Base-by-base conservation (phyloP, 1,140 invertebrate species). In the Papilio machaon region DNA sequence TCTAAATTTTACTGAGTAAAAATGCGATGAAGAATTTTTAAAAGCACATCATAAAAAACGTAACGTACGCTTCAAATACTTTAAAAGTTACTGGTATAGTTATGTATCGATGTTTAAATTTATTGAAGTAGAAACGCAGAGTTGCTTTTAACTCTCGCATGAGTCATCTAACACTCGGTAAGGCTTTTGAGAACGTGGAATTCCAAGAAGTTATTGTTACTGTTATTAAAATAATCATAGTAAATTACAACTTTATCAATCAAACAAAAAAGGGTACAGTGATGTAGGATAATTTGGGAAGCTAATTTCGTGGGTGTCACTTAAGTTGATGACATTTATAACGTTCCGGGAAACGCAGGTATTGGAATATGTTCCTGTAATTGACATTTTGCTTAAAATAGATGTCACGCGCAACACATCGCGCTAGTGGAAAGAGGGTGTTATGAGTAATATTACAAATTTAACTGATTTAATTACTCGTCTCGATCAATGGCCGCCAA, bases 301-400 rank as follows among this genome's bases (percentile, higher is more conserved):
- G 81, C 82, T 81, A 81, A 78, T 81, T 84, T 81, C 15, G 82
- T 80, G 60, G 60, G 58, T 82, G 82, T 82, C 82, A 82, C 58
- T 82, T 79, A n/a, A 58, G 17, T 58, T 58, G n/a, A 58, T 76
- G 73, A 70, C 82, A 79, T 83, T 88, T 86, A 82, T 43, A 43
- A 79, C 82, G 85, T 91, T 91, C 89, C 90, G 82, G 90, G 88
- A 90, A 90, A 17, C 83, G 87, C 82, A 87, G 82, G 82, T 73
- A 85, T 82, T 85, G 86, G 84, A 80, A 73, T 82, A 60, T 79
- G 85, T 85, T 58, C 73, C 84, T 85, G 83, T 84, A 79, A 82
- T 79, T 47, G 79, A 80, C 73, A 70, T 83, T 81, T 78, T 79
- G 49, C 81, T 75, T 76, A 81, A 81, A 43, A 43, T 43, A 43